Conservation (phyloP, 1,140 invertebrate species). For the Hyphantria cunea region DNA sequence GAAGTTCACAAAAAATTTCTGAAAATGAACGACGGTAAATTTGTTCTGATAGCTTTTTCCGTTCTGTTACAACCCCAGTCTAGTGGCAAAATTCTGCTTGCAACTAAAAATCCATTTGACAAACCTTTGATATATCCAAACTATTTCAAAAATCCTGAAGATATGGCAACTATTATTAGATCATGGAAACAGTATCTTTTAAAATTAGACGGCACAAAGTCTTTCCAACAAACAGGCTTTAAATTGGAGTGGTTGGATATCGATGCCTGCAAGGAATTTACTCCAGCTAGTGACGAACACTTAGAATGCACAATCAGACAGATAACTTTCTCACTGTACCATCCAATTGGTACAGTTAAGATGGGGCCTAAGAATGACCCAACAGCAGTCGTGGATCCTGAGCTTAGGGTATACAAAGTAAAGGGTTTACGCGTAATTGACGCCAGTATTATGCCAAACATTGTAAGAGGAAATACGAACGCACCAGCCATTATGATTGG, state of each 20-base stretch:
- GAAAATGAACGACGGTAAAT: constrained; percentile 69
- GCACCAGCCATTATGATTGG: constrained; percentile 87
- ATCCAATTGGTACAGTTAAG: constrained; percentile 90
- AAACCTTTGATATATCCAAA: constrained; percentile 91
- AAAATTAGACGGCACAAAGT: constrained; percentile 53
- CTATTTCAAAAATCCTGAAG: constrained; percentile 86
- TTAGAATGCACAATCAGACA: constrained; percentile 87
- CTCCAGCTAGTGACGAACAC: constrained; percentile 84
- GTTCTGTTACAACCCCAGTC: constrained; percentile 86
- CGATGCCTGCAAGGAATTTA: constrained; percentile 82
- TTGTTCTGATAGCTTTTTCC: not conserved
- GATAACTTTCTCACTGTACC: constrained; percentile 88
- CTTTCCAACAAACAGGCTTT: constrained; percentile 82
- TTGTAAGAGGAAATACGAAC: constrained; percentile 87
- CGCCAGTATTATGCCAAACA: constrained; percentile 88
- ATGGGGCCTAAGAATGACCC: constrained; percentile 88
- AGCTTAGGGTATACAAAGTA: constrained; percentile 86
- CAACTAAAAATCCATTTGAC: constrained; percentile 85
- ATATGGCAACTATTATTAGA: constrained; percentile 81
- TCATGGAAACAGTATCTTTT: constrained; percentile 73
- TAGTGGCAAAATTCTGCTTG: constrained; percentile 85
- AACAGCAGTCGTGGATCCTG: constrained; percentile 86
- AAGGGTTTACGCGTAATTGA: constrained; percentile 85
- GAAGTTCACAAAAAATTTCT: constrained; percentile 83
- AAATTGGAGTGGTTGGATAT: constrained; percentile 83